phyloP scores from a whole-genome alignment of 1,140 invertebrate genomes.

The Musca domestica region DNA sequence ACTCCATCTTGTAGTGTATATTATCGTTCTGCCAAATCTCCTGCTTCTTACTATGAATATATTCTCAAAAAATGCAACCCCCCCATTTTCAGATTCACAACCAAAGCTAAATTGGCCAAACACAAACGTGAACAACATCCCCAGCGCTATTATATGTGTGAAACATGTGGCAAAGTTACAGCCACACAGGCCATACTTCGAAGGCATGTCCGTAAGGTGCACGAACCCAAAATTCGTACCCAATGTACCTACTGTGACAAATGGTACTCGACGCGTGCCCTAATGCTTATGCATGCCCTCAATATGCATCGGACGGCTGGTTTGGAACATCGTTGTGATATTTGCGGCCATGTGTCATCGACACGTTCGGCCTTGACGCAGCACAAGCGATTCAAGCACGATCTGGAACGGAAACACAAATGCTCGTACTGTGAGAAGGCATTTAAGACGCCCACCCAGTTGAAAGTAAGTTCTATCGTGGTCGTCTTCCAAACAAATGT shows the following conservation, averaged over 20 bases:
- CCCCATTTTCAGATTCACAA: too few relatives aligned
- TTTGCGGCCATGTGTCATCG: neutral
- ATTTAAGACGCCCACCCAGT: constrained; percentile 41
- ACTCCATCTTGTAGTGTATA: too few relatives aligned
- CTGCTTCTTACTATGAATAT: too few relatives aligned
- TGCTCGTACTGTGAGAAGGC: constrained; percentile 47
- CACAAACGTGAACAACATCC: too few relatives aligned
- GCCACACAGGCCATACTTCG: too few relatives aligned
- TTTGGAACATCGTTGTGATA: constrained; percentile 7
- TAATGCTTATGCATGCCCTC: neutral
- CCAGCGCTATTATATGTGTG: too few relatives aligned
- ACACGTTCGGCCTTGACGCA: neutral
- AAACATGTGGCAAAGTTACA: too few relatives aligned
- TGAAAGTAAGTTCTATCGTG: constrained; percentile 36
- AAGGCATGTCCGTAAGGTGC: neutral
- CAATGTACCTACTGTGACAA: constrained; percentile 37
- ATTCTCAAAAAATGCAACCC: too few relatives aligned
- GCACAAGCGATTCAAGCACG: constrained; percentile 29
- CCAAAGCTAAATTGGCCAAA: too few relatives aligned
- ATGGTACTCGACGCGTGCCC: neutral
- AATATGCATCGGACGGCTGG: constrained; percentile 1
- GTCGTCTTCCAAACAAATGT: too few relatives aligned
- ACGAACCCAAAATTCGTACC: constrained; percentile 34
- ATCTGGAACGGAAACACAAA: constrained; percentile 37
- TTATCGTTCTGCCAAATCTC: too few relatives aligned